Evolutionary conservation across 2,113 vertebrate species (phyloP).

Genomic region (Globicephala melas): DNA sequence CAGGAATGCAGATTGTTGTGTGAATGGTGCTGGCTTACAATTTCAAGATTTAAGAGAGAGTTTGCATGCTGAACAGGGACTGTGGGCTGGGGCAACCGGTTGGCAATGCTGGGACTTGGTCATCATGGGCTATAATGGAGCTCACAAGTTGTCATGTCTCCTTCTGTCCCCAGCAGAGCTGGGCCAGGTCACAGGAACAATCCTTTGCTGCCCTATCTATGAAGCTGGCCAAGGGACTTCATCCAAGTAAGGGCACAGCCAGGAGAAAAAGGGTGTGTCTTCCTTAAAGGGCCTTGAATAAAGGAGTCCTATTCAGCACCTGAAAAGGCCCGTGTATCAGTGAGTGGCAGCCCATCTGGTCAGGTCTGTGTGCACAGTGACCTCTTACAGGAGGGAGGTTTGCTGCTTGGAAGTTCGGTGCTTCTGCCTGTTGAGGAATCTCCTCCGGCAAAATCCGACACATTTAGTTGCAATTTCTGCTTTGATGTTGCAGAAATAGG

Average conservation of each 20-base stretch:
- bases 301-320: constrained; percentile 77
- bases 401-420: not conserved
- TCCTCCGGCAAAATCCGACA: not conserved
- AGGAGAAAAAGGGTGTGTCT: constrained; percentile 79
- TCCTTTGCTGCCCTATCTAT: constrained; percentile 58
- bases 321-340: constrained; percentile 76
- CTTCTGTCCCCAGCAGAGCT: not conserved
- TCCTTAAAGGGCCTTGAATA: constrained; percentile 72
- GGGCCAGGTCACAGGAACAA: constrained; percentile 48
- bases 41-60: not conserved
- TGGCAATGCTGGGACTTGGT: not conserved
- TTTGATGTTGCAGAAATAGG: not conserved
- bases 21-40: not conserved
- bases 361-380: constrained; percentile 76
- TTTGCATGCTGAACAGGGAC: not conserved
- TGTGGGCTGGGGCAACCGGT: rapidly evolving
- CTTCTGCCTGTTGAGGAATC: not conserved
- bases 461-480: not conserved
- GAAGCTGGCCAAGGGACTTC: constrained; percentile 52
- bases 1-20: not conserved
- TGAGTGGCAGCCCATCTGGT: constrained; percentile 74
- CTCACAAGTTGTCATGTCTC: not conserved
- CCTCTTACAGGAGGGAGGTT: constrained; percentile 52
- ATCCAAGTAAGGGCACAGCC: constrained; percentile 53
- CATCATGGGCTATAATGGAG: not conserved